A percentile compares a stretch with the other conserved stretches of the same genome.
Evolutionary conservation across 64 coral and sea anemone species (phyloP).

Genomic region (Stichodactyla helianthus): DNA sequence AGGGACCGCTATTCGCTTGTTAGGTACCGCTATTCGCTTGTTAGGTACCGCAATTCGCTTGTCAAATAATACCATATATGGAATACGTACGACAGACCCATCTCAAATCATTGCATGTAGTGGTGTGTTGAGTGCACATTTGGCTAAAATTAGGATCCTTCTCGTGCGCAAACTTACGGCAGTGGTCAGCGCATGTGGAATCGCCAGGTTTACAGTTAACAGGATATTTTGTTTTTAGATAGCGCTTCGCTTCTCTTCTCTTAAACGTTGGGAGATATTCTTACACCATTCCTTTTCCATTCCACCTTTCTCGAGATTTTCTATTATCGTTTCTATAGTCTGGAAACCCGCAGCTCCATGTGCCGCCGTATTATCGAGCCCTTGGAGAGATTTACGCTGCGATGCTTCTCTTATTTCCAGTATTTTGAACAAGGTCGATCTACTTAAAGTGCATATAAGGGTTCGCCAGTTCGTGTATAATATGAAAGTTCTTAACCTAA

Average conservation of each 20-base stretch:
- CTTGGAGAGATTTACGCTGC: conserved; percentile 44
- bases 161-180: conserved; percentile 45
- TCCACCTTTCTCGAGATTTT: conserved; percentile 43
- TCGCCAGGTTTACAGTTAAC: conserved; percentile 41
- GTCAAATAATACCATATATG: too few species aligned
- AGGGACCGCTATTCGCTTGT: too few species aligned
- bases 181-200: conserved; percentile 50
- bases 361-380: background rate
- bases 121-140: conserved; percentile 34
- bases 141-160: conserved; percentile 21
- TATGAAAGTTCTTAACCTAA: too few species aligned
- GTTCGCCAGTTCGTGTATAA: too few species aligned
- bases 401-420: conserved; percentile 55
- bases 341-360: conserved; percentile 49
- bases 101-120: conserved; percentile 27
- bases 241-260: conserved; percentile 33
- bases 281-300: conserved; percentile 42
- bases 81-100: too few species aligned
- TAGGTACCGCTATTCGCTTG: too few species aligned
- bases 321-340: conserved; percentile 29
- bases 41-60: too few species aligned
- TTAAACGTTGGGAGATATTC: conserved; percentile 14
- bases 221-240: conserved; percentile 65
- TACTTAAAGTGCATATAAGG: too few species aligned
- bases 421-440: conserved; percentile 58